Percentiles rank a stretch among this genome's conserved stretches.
These are phyloP conservation scores for Carollia perspicillata DNA, from an alignment of 2,113 vertebrate species.

Conservation along the genomic window DNA sequence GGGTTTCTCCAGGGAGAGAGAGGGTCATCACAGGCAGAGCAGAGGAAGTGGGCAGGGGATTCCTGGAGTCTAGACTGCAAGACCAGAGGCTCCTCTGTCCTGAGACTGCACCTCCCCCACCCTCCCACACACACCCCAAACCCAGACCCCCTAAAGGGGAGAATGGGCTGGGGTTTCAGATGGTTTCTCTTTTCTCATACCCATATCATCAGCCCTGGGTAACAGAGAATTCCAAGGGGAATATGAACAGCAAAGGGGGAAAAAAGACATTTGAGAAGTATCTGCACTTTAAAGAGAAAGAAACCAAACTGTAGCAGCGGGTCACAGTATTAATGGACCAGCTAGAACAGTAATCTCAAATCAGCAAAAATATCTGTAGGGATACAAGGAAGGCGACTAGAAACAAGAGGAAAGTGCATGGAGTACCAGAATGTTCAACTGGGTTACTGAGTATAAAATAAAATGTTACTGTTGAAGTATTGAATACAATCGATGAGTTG, in stretches of 20 bases:
- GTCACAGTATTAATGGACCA: not conserved
- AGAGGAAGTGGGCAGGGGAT: not conserved
- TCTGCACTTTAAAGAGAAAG: not conserved
- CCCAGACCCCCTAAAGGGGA: not conserved
- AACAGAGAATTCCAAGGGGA: not conserved
- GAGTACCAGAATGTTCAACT: not conserved
- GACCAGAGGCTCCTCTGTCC: not conserved
- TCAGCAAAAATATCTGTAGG: not conserved
- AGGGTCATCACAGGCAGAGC: too few relatives aligned
- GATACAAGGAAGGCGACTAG: not conserved
- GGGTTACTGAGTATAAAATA: not conserved
- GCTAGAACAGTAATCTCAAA: not conserved
- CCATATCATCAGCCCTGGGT: too few relatives aligned
- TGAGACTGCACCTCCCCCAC: not conserved
- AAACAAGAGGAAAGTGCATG: not conserved
- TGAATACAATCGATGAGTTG: not conserved
- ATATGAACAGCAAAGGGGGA: not conserved
- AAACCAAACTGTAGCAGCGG: not conserved
- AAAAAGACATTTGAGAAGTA: not conserved
- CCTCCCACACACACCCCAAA: not conserved
- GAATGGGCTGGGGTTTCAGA: not conserved
- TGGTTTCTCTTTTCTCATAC: not conserved
- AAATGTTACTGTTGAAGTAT: not conserved
- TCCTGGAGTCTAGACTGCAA: not conserved
- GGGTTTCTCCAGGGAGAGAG: not conserved